phyloP scores from a whole-genome alignment of 2,113 vertebrate genomes.

The Prionailurus bengalensis region DNA sequence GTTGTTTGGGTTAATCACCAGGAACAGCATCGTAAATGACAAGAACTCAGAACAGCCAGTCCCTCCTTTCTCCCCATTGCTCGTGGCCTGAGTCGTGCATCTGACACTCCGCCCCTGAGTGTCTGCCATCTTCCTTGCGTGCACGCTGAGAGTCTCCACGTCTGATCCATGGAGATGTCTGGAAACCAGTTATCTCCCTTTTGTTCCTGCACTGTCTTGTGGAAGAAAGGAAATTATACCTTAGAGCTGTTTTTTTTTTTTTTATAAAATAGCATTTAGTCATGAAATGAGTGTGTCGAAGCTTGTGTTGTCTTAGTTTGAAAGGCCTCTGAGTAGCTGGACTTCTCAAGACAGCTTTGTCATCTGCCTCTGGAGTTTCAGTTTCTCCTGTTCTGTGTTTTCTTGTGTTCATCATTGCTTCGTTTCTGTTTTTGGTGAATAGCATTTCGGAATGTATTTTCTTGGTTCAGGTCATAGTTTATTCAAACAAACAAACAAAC shows the following conservation, averaged over 20 bases:
- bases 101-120: background rate
- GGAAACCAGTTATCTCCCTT: conserved; percentile 1
- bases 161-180: background rate
- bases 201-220: background rate
- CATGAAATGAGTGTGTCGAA: background rate
- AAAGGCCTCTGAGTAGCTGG: background rate
- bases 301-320: background rate
- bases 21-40: background rate
- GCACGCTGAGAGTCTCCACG: background rate
- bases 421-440: background rate
- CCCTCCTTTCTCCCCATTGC: background rate
- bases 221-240: conserved; percentile 33
- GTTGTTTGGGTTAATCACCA: background rate
- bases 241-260: background rate
- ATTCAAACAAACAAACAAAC: background rate
- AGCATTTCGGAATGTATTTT: background rate
- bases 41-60: accelerated
- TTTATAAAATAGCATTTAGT: background rate
- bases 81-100: accelerated
- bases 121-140: accelerated
- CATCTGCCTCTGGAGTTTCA: background rate
- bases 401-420: background rate
- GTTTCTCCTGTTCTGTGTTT: background rate
- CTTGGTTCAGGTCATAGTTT: background rate
- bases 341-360: background rate